Evolutionary conservation across 2,888 invertebrate species (phyloP).

Genomic region (Lepetodrilus schrolli): DNA sequence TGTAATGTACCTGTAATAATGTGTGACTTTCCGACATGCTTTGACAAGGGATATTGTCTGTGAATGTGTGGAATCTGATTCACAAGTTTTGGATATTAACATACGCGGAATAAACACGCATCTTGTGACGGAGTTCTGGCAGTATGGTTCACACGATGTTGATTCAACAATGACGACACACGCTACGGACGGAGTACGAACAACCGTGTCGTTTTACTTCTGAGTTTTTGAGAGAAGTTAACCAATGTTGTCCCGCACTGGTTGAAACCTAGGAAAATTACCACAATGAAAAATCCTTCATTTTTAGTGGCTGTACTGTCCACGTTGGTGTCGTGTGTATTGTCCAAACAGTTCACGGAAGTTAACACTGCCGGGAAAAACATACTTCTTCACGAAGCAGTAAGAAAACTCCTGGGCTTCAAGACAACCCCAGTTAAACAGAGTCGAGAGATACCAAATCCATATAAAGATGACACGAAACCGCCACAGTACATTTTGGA

Average conservation of each 20-base stretch:
- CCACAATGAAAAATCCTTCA: slow-evolving; percentile 5
- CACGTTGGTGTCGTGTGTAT: background rate
- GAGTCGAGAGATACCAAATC: slow-evolving; percentile 44
- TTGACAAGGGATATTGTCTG: background rate
- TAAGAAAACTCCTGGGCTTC: slow-evolving; percentile 59
- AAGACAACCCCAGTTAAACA: slow-evolving; percentile 29
- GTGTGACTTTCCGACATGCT: background rate
- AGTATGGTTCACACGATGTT: too few relatives aligned
- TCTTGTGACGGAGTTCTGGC: too few relatives aligned
- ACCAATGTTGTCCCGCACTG: background rate
- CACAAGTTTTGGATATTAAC: background rate
- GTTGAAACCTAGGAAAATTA: background rate
- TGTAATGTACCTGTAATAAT: background rate
- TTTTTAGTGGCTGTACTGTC: slow-evolving; percentile 1
- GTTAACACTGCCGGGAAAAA: slow-evolving; percentile 28
- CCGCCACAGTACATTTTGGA: slow-evolving; percentile 68
- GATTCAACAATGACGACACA: too few relatives aligned
- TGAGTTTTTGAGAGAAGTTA: background rate
- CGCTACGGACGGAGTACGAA: too few relatives aligned
- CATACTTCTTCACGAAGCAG: slow-evolving; percentile 54
- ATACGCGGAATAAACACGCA: background rate
- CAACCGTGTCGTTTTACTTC: too few relatives aligned
- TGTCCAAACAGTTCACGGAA: background rate
- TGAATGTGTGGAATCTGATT: background rate
- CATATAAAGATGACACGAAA: slow-evolving; percentile 41